Percentiles rank a stretch among this genome's conserved stretches.
These are phyloP conservation scores for Delia radicum DNA, from an alignment of 1,140 invertebrate species.

Conservation along the genomic window DNA sequence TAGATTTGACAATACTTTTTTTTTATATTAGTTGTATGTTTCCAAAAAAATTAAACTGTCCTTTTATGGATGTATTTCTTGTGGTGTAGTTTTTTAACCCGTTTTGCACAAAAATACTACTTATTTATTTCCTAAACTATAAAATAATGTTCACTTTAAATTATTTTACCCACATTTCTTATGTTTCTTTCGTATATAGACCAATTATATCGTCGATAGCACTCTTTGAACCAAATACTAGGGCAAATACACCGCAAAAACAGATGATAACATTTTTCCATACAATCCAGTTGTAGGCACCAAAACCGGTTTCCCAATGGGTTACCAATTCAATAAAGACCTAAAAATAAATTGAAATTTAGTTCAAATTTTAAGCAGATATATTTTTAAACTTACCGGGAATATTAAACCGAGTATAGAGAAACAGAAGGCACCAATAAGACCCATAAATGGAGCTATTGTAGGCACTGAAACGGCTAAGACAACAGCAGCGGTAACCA, in stretches of 20 bases:
- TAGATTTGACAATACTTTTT: neutral
- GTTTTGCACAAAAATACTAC: slow-evolving; percentile 15
- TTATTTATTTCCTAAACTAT: neutral
- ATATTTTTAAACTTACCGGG: slow-evolving; percentile 68
- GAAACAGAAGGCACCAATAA: slow-evolving; percentile 93
- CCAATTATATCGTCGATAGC: slow-evolving; percentile 70
- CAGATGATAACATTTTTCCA: slow-evolving; percentile 76
- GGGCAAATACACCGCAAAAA: slow-evolving; percentile 71
- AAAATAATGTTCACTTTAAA: neutral
- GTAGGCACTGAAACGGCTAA: slow-evolving; percentile 84
- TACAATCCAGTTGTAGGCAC: slow-evolving; percentile 69
- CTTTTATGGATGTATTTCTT: no score
- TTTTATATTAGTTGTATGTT: neutral
- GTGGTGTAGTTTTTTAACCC: no score
- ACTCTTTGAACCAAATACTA: slow-evolving; percentile 77
- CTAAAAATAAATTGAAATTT: slow-evolving; percentile 32
- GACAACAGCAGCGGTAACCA: slow-evolving; percentile 67
- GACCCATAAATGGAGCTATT: slow-evolving; percentile 87
- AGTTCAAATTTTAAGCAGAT: no score
- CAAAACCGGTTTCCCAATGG: slow-evolving; percentile 67
- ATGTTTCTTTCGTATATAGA: slow-evolving; percentile 43
- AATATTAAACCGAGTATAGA: slow-evolving; percentile 89
- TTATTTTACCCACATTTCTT: neutral
- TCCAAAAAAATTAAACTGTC: no score
- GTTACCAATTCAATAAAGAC: slow-evolving; percentile 48